These are phyloP conservation scores for Agrochola circellaris DNA, from an alignment of 2,888 invertebrate genomes.

Conservation along the genomic window DNA sequence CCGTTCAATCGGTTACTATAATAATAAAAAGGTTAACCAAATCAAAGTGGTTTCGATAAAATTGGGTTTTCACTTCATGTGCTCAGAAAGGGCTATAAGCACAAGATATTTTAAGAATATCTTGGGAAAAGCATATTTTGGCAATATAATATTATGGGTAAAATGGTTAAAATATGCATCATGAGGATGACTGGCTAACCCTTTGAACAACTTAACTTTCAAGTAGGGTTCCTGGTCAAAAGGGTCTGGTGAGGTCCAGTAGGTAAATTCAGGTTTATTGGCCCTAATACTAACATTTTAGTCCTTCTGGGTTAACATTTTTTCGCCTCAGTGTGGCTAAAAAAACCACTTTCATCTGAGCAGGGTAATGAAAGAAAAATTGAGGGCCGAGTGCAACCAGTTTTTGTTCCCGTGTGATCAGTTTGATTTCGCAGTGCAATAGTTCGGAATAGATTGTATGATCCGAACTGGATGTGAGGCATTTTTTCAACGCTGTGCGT, in stretches of 20 bases:
- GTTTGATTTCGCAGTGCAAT: conserved; percentile 60
- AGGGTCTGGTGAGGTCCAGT: not conserved
- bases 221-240: not conserved
- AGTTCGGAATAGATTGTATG: conserved; percentile 62
- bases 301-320: not conserved
- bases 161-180: not conserved
- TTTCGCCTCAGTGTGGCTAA: not conserved
- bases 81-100: no score
- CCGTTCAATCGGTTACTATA: no score
- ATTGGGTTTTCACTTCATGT: not conserved
- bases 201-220: not conserved
- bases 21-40: not conserved
- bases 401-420: conserved; percentile 45
- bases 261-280: not conserved
- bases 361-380: conserved; percentile 63
- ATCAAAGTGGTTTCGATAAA: not conserved
- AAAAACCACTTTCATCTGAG: not conserved
- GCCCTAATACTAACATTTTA: not conserved
- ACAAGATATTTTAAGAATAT: not conserved
- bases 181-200: no score
- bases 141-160: not conserved
- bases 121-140: not conserved
- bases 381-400: conserved; percentile 25
- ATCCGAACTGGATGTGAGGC: conserved; percentile 52
- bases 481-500: conserved; percentile 56